phyloP scores from a whole-genome alignment of 2,797 vertebrate species.

The Pelodytes ibericus region DNA sequence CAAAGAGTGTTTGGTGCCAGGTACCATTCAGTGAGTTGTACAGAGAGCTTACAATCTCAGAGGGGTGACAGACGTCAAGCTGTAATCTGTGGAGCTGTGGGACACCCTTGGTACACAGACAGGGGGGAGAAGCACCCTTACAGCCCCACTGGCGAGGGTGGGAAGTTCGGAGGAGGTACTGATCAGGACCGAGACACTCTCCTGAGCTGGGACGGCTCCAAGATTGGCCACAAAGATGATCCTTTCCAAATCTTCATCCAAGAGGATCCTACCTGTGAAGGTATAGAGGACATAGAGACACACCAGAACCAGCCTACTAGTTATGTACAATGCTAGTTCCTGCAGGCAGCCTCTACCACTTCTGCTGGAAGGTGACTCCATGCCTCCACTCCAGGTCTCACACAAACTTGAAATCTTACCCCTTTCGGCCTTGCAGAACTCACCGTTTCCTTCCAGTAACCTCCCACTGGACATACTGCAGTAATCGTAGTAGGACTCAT shows the following conservation, averaged over 20 bases:
- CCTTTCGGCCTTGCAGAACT: no score
- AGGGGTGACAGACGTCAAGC: conserved; percentile 75
- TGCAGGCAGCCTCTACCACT: no score
- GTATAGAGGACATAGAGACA: conserved; percentile 10
- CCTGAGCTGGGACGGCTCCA: conserved; percentile 86
- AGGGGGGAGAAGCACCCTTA: conserved; percentile 84
- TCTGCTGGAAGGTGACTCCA: no score
- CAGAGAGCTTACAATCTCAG: conserved; percentile 76
- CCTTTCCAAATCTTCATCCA: conserved; percentile 93
- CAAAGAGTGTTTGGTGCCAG: no score
- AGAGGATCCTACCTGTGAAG: conserved; percentile 75
- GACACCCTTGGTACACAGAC: conserved; percentile 87
- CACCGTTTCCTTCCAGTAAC: conserved; percentile 73
- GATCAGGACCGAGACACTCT: conserved; percentile 87
- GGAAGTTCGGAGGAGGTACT: conserved; percentile 93
- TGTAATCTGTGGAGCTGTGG: conserved; percentile 76
- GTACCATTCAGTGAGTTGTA: no score
- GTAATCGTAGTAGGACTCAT: conserved; percentile 73
- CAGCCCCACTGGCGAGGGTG: conserved; percentile 85
- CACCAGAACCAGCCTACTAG: no score
- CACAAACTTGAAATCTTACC: no score
- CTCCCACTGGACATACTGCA: conserved; percentile 68
- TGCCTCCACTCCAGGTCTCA: no score
- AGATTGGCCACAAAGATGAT: conserved; percentile 90
- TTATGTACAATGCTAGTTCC: no score